Percentiles rank a stretch among this genome's conserved stretches.
Conservation (phyloP, 2,797 vertebrate species). For the Mus minutoides region DNA sequence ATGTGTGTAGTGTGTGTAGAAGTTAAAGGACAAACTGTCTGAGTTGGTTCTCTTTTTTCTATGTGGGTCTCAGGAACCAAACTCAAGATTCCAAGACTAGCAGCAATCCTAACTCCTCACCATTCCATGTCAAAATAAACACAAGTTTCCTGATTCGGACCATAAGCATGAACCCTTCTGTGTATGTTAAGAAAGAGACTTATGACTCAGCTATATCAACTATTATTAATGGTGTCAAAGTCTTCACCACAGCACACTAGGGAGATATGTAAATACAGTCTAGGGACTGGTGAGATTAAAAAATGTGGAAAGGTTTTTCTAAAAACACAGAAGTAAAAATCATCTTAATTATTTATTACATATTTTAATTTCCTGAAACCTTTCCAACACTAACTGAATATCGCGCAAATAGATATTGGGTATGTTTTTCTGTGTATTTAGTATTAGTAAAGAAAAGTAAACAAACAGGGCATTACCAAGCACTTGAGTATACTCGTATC, state of each 20-base stretch:
- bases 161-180: not conserved
- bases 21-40: not conserved
- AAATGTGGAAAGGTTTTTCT: conserved; percentile 37
- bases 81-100: not conserved
- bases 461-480: not conserved
- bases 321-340: not conserved
- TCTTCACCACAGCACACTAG: not conserved
- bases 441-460: not conserved
- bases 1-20: not conserved
- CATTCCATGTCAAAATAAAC: not conserved
- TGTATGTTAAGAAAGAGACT: not conserved
- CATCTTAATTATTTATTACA: conserved; percentile 47
- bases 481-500: not conserved
- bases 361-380: conserved; percentile 28
- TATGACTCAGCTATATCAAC: conserved; percentile 25
- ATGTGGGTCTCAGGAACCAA: not conserved
- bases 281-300: conserved; percentile 38
- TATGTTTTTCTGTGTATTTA: not conserved
- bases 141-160: not conserved
- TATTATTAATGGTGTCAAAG: conserved; percentile 27
- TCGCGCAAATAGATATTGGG: not conserved
- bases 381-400: not conserved
- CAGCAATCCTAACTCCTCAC: not conserved
- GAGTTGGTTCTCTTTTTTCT: not conserved
- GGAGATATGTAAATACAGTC: conserved; percentile 12